Conservation (phyloP, 2,888 invertebrate species). For the Drosophila picticornis region DNA sequence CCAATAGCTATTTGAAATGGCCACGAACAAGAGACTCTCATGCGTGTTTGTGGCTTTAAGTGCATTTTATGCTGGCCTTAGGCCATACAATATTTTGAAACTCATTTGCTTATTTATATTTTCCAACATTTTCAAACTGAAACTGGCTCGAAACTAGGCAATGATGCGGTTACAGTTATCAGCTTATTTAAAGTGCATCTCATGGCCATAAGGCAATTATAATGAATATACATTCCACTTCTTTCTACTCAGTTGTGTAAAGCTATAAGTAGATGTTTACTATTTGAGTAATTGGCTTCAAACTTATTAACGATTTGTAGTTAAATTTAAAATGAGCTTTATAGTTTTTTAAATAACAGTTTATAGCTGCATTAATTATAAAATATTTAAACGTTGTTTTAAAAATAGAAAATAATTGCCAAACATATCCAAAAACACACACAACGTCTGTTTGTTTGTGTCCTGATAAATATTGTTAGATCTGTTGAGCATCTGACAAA, state of each 20-base stretch:
- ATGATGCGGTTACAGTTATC: conserved; percentile 30
- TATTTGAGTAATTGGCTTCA: neutral
- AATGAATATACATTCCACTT: neutral
- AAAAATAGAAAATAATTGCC: neutral
- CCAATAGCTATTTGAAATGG: conserved; percentile 21
- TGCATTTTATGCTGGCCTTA: conserved; percentile 50
- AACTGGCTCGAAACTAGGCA: conserved; percentile 25
- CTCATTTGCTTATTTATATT: conserved; percentile 22
- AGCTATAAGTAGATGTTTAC: neutral
- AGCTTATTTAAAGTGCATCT: conserved; percentile 8
- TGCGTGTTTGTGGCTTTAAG: conserved; percentile 48
- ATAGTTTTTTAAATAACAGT: neutral
- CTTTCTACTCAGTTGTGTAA: neutral
- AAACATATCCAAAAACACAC: no score
- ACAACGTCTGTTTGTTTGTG: no score
- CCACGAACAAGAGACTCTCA: conserved; percentile 6
- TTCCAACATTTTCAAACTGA: conserved; percentile 8
- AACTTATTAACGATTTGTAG: neutral
- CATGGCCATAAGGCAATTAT: neutral
- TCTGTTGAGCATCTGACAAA: neutral
- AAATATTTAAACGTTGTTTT: neutral
- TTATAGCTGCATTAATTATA: neutral
- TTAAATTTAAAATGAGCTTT: neutral
- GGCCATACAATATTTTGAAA: conserved; percentile 42
- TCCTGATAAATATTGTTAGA: neutral